A percentile compares a stretch with the other conserved stretches of the same genome.
phyloP scores from a whole-genome alignment of 2,888 invertebrate genomes.

The Chrysopilus asiliformis region DNA sequence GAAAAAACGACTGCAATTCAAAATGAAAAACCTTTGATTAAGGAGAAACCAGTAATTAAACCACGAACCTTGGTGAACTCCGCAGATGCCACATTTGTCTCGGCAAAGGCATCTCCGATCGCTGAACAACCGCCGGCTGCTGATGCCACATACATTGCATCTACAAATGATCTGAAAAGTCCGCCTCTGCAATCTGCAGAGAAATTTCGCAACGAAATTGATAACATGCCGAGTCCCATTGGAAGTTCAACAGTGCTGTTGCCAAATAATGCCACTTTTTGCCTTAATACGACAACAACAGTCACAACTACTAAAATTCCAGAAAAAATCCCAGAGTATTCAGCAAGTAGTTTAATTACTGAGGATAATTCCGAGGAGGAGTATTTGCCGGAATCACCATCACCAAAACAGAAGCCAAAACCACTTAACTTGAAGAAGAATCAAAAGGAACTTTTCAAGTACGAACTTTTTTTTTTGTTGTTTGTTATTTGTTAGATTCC shows the following conservation, averaged over 20 bases:
- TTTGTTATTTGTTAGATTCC: neutral
- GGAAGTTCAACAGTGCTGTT: slow-evolving; percentile 6
- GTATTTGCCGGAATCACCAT: slow-evolving; percentile 7
- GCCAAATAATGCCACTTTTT: slow-evolving; percentile 19
- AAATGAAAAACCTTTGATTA: neutral
- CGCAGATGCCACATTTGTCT: slow-evolving; percentile 14
- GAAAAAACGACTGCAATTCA: neutral
- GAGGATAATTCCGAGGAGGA: slow-evolving; percentile 27
- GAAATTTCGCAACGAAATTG: too few species aligned
- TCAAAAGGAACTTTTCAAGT: slow-evolving; percentile 34
- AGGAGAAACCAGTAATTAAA: neutral
- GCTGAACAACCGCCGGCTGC: slow-evolving; percentile 13
- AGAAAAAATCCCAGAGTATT: too few species aligned
- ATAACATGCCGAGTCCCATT: neutral
- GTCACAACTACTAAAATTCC: too few species aligned
- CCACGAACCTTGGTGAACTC: neutral
- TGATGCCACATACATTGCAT: neutral
- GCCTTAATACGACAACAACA: slow-evolving; percentile 19
- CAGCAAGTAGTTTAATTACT: slow-evolving; percentile 26
- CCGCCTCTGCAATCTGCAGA: too few species aligned
- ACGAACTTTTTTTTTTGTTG: slow-evolving; percentile 7
- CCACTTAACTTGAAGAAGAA: too few species aligned
- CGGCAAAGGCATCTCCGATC: slow-evolving; percentile 13
- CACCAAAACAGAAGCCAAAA: slow-evolving; percentile 14
- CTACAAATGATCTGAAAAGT: slow-evolving; percentile 3